phyloP scores from a whole-genome alignment of 2,113 vertebrate genomes.

The Ahaetulla prasina region DNA sequence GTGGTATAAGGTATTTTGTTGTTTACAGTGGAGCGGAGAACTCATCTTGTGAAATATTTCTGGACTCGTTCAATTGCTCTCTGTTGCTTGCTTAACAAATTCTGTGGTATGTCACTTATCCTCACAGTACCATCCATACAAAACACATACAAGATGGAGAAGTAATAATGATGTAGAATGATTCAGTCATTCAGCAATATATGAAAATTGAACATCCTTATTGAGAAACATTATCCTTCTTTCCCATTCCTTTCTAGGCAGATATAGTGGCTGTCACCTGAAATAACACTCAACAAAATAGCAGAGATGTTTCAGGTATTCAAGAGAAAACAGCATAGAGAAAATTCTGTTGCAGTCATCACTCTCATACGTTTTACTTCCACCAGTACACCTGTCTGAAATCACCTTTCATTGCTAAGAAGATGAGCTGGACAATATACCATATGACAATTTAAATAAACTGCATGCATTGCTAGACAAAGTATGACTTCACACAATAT shows the following conservation, averaged over 20 bases:
- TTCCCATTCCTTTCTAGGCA: background rate
- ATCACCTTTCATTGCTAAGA: background rate
- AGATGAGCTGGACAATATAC: background rate
- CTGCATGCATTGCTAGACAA: background rate
- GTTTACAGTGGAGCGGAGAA: too few species aligned
- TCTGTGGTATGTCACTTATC: background rate
- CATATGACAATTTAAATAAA: background rate
- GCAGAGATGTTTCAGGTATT: background rate
- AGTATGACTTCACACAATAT: background rate
- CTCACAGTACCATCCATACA: background rate
- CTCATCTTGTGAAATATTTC: too few species aligned
- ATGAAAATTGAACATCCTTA: background rate
- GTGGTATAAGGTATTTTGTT: too few species aligned
- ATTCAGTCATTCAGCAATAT: background rate
- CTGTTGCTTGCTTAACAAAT: constrained; percentile 3
- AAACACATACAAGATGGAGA: constrained; percentile 30
- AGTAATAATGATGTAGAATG: background rate
- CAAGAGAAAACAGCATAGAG: background rate
- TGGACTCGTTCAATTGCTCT: too few species aligned
- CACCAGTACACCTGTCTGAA: constrained; percentile 7
- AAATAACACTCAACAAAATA: constrained; percentile 21
- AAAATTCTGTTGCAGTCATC: background rate
- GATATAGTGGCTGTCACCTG: constrained; percentile 7
- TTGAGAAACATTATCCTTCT: background rate
- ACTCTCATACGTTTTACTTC: background rate